These are phyloP conservation scores for Cremastobaeus sp. DNA, from an alignment of 2,888 invertebrate species.

Conservation along the genomic window DNA sequence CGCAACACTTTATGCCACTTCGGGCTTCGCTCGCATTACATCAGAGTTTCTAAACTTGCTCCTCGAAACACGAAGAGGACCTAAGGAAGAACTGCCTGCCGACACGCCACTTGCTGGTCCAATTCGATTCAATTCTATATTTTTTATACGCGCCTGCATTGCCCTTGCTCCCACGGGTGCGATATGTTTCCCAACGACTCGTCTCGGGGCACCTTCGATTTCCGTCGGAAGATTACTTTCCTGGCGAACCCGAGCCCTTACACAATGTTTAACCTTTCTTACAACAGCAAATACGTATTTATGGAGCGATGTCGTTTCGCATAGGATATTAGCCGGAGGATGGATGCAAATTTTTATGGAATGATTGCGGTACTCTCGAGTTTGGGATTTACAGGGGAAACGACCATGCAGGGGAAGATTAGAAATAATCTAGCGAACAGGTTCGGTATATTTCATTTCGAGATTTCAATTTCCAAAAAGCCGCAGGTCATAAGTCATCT, in stretches of 20 bases:
- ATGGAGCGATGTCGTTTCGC: slow-evolving; percentile 38
- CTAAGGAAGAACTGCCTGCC: slow-evolving; percentile 73
- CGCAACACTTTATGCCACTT: slow-evolving; percentile 63
- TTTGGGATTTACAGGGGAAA: no score
- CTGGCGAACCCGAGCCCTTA: slow-evolving; percentile 22
- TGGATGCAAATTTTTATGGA: slow-evolving; percentile 22
- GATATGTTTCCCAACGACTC: slow-evolving; percentile 74
- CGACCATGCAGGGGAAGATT: no score
- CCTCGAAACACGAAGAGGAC: slow-evolving; percentile 66
- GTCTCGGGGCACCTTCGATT: slow-evolving; percentile 68
- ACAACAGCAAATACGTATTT: slow-evolving; percentile 38
- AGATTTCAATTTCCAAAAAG: no score
- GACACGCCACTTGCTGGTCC: slow-evolving; percentile 72
- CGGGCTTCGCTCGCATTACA: slow-evolving; percentile 66
- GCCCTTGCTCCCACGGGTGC: slow-evolving; percentile 72
- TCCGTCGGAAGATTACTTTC: slow-evolving; percentile 62
- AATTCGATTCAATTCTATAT: slow-evolving; percentile 72
- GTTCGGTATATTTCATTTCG: no score
- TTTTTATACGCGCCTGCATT: slow-evolving; percentile 57
- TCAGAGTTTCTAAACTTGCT: slow-evolving; percentile 66
- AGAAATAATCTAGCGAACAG: no score
- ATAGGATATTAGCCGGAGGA: slow-evolving; percentile 30
- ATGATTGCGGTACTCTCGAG: no score
- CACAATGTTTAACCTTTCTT: slow-evolving; percentile 37
- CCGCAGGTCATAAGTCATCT: no score